Evolutionary conservation across 2,113 vertebrate species (phyloP), one percentile per base, ranked within the genome.

Genomic region (Etheostoma spectabile): DNA sequence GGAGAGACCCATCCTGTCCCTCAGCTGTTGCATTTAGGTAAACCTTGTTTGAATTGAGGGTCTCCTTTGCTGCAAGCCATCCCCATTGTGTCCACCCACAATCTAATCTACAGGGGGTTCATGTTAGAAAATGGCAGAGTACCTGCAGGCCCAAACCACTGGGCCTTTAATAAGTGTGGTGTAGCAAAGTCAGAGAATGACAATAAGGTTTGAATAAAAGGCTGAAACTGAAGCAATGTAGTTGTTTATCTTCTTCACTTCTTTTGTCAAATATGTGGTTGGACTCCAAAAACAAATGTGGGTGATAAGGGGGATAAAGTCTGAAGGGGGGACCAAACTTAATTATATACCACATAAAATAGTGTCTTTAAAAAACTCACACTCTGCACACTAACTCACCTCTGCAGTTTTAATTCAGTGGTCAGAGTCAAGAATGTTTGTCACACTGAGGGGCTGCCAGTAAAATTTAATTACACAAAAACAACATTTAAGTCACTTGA

Each of bases 21-120:
- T 96, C 96, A 92, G 24, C 93, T 93, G 94, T 95, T 95, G 96
- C 96, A 94, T 96, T 95, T 95, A 95, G 94, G 91, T 84, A 94
- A 96, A 95, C 95, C 95, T 95, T 93, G 11, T 74, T 63, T 57
- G 56, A 18, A 70, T 81, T 48, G 21, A 35, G 19, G 59, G 57
- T 75, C 57, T 78, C 57, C 16, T 91, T 85, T 93, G 89, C 59
- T 51, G 55, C 38, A 63, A 63, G 56, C 22, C 22, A 7, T 15
- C 18, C 42, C n/a, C 18, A 30, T 52, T 59, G 10, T 69, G 22
- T 61, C 62, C 19, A 45, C 14, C 19, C n/a, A 21, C 6, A n/a
- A 21, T 60, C 57, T 30, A 18, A 95, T 86, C 96, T 16, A 94
- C 94, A 0, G 94, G 95, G 95, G 95, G 95, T 94, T 95, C 95